phyloP scores from a whole-genome alignment of 1,140 invertebrate species.

The Trachelipus rathkii region DNA sequence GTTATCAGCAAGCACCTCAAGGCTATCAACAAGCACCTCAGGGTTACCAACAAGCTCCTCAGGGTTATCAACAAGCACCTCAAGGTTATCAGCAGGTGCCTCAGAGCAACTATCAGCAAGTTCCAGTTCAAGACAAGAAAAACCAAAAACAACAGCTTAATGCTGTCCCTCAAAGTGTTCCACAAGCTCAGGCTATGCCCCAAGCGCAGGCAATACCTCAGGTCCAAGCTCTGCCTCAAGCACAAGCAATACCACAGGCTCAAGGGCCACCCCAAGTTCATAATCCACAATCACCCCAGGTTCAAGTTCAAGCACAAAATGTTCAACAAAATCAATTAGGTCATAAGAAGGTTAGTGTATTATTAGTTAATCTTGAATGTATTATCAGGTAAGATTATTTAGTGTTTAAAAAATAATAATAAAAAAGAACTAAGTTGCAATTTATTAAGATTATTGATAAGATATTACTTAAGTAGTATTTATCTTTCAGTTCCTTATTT shows the following conservation, averaged over 20 bases:
- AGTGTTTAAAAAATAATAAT: background rate
- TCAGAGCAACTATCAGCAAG: background rate
- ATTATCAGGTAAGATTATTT: too few relatives aligned
- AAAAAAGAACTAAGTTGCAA: background rate
- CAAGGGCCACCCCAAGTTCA: background rate
- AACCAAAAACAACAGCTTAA: background rate
- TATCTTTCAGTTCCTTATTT: too few relatives aligned
- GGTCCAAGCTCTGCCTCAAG: background rate
- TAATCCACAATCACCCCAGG: background rate
- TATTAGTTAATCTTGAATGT: too few relatives aligned
- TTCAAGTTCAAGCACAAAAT: background rate
- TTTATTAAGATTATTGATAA: background rate
- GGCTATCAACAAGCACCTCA: constrained; percentile 44
- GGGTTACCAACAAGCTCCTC: constrained; percentile 38
- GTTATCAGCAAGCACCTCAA: constrained; percentile 40
- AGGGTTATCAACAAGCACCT: constrained; percentile 14
- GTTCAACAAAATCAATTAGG: too few relatives aligned
- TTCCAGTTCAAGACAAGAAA: background rate
- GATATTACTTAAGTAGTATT: too few relatives aligned
- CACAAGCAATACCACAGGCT: background rate
- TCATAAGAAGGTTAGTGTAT: too few relatives aligned
- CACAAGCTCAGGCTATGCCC: background rate
- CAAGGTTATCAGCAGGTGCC: background rate
- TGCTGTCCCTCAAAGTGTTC: background rate
- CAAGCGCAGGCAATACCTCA: background rate